Percentiles rank a stretch among this genome's conserved stretches.
These are phyloP conservation scores for Sebastes itinus DNA, from an alignment of 2,797 vertebrate genomes.

Conservation along the genomic window DNA sequence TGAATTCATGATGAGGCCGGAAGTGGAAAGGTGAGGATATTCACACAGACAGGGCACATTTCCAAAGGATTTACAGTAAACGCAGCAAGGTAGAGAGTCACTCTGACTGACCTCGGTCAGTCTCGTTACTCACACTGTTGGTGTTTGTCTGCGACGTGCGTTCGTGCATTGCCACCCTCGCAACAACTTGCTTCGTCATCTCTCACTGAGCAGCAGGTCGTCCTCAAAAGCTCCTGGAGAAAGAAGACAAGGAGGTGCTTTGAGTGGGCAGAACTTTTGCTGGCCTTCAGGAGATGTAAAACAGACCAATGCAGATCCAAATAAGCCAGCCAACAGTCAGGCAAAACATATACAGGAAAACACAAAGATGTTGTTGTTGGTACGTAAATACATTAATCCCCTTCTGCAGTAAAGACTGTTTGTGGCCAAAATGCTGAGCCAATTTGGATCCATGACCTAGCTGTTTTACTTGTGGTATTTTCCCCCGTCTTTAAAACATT, in stretches of 20 bases:
- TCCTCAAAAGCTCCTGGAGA: constrained; percentile 23
- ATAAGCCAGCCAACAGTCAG: constrained; percentile 1
- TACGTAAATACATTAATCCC: constrained; percentile 6
- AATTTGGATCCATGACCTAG: constrained; percentile 7
- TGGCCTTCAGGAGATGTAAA: constrained; percentile 13
- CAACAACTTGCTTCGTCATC: constrained; percentile 43
- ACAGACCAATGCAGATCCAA: not conserved
- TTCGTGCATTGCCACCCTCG: constrained; percentile 5
- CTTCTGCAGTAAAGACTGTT: constrained; percentile 12
- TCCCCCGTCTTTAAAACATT: constrained; percentile 2
- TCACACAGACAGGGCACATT: constrained; percentile 64
- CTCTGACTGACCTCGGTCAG: constrained; percentile 34
- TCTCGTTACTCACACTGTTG: constrained; percentile 51
- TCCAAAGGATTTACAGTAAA: constrained; percentile 46
- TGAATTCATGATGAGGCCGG: constrained; percentile 32
- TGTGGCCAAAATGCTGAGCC: constrained; percentile 7
- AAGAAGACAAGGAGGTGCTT: constrained; percentile 50
- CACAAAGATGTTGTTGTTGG: constrained; percentile 14
- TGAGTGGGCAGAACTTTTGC: constrained; percentile 26
- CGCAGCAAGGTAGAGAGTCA: not conserved
- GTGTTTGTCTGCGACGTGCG: constrained; percentile 57
- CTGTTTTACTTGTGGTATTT: constrained; percentile 15
- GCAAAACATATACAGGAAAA: constrained; percentile 8
- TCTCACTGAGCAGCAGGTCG: constrained; percentile 27
- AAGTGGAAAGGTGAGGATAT: constrained; percentile 50